A percentile compares a stretch with the other conserved stretches of the same genome.
Conservation (phyloP, 1,140 invertebrate species). For the Diorhabda sublineata region DNA sequence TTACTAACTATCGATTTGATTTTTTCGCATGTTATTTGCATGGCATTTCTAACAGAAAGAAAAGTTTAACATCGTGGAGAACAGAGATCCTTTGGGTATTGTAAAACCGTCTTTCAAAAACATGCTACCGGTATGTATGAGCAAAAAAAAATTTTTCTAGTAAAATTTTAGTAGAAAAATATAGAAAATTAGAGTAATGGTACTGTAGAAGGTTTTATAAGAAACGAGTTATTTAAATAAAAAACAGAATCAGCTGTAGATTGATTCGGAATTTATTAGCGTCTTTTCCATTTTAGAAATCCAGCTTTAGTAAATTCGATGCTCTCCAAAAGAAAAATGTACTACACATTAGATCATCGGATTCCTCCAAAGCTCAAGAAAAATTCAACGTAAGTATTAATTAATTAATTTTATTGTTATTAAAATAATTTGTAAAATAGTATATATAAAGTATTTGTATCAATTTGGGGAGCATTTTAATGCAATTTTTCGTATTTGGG, state of each 20-base stretch:
- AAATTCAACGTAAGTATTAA: conserved; percentile 60
- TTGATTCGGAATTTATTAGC: too few relatives aligned
- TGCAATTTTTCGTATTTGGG: too few relatives aligned
- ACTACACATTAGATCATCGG: conserved; percentile 62
- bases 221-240: too few relatives aligned
- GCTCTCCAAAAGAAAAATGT: conserved; percentile 65
- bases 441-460: too few relatives aligned
- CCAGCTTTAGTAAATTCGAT: conserved; percentile 74
- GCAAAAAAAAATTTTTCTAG: too few relatives aligned
- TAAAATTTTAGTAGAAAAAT: too few relatives aligned
- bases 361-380: conserved; percentile 63
- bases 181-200: too few relatives aligned
- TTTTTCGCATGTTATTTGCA: conserved; percentile 21
- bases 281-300: conserved; percentile 59
- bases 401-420: too few relatives aligned
- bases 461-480: too few relatives aligned
- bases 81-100: conserved; percentile 11
- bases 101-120: conserved; percentile 7
- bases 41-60: conserved; percentile 20
- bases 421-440: too few relatives aligned
- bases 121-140: neutral
- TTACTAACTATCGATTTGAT: neutral
- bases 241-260: too few relatives aligned
- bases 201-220: too few relatives aligned
- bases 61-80: conserved; percentile 16